Conservation (phyloP, 2,888 invertebrate genomes). For the Troides helena region DNA sequence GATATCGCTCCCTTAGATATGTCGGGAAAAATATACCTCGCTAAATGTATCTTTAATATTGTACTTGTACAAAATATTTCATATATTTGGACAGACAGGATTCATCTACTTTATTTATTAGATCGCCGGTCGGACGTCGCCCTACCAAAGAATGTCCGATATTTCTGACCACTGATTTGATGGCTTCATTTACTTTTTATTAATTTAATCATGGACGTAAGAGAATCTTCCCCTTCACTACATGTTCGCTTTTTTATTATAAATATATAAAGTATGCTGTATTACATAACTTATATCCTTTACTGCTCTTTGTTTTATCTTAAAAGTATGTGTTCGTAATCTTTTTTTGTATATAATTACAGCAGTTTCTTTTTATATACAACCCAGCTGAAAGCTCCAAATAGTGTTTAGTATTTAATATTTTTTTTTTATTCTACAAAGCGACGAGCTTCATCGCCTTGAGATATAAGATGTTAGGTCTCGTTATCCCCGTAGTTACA, state of each 20-base stretch:
- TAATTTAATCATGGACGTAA: neutral
- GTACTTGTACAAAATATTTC: slow-evolving; percentile 18
- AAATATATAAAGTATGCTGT: neutral
- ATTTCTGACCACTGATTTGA: slow-evolving; percentile 24
- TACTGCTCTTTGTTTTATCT: too few species aligned
- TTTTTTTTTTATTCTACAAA: too few species aligned
- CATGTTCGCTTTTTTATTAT: neutral
- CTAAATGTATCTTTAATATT: neutral
- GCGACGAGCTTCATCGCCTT: too few species aligned
- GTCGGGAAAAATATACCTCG: neutral
- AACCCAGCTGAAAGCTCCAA: too few species aligned
- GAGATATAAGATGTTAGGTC: too few species aligned
- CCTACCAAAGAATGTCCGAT: slow-evolving; percentile 15
- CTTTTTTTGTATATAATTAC: too few species aligned
- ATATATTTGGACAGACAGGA: slow-evolving; percentile 1
- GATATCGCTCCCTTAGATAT: neutral
- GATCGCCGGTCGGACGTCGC: slow-evolving; percentile 12
- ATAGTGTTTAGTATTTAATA: too few species aligned
- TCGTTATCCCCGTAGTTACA: too few species aligned
- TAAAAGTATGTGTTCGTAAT: too few species aligned
- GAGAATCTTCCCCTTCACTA: neutral
- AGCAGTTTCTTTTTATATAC: too few species aligned
- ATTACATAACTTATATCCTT: too few species aligned
- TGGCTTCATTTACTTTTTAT: slow-evolving; percentile 10
- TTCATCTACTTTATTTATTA: slow-evolving; percentile 25